Percentiles rank a stretch among this genome's conserved stretches.
Conservation (phyloP, 2,797 vertebrate species). For the Periophthalmus magnuspinnatus region DNA sequence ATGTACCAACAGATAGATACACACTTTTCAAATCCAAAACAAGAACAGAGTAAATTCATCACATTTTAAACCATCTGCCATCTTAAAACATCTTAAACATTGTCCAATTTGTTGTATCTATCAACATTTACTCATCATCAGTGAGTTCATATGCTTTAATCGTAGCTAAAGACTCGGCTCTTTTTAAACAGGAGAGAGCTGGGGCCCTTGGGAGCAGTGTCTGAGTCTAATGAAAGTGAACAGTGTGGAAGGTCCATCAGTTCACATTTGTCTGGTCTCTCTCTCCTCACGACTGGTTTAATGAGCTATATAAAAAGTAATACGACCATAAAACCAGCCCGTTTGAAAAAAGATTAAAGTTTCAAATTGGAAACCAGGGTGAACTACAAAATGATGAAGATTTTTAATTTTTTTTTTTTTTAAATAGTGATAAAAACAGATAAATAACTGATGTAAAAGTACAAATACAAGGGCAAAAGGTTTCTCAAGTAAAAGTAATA, state of each 20-base stretch:
- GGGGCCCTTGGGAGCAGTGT: constrained; percentile 32
- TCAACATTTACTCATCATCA: no score
- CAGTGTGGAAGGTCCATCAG: constrained; percentile 26
- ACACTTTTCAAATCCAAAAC: background rate
- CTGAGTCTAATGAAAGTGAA: constrained; percentile 48
- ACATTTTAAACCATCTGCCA: no score
- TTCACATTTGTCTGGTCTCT: constrained; percentile 29
- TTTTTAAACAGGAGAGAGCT: constrained; percentile 26
- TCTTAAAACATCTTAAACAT: no score
- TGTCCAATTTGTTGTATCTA: no score
- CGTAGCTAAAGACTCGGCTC: constrained; percentile 9
- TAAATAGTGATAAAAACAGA: background rate
- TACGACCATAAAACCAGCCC: constrained; percentile 11
- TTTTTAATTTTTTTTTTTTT: no score
- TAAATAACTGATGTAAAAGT: background rate
- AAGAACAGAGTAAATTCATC: no score
- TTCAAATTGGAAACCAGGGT: constrained; percentile 1
- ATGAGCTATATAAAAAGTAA: constrained; percentile 28
- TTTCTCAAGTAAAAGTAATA: no score
- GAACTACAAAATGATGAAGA: background rate
- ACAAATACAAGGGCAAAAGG: no score
- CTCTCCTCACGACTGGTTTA: constrained; percentile 24
- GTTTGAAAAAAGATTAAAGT: background rate
- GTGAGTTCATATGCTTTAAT: background rate
- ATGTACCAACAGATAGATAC: background rate